A percentile compares a stretch with the other conserved stretches of the same genome.
These are phyloP conservation scores for Helicoverpa armigera DNA, from an alignment of 1,140 invertebrate species.

Conservation along the genomic window DNA sequence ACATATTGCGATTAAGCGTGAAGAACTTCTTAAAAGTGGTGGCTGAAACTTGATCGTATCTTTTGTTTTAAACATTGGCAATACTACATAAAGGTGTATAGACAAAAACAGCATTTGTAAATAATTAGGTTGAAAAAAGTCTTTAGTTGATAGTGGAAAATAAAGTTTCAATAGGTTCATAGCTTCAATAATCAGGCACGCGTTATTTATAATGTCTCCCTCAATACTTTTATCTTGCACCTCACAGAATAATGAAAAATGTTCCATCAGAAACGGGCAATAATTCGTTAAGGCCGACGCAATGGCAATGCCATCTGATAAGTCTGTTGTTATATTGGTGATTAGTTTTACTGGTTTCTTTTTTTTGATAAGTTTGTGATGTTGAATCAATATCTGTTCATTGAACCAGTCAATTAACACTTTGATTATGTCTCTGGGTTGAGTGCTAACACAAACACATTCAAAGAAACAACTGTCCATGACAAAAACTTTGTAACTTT, in stretches of 20 bases:
- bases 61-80: slow-evolving; percentile 79
- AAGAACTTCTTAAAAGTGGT: slow-evolving; percentile 75
- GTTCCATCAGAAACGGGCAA: slow-evolving; percentile 75
- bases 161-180: slow-evolving; percentile 71
- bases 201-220: slow-evolving; percentile 73
- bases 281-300: slow-evolving; percentile 71
- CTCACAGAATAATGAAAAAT: slow-evolving; percentile 72
- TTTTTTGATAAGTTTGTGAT: slow-evolving; percentile 61
- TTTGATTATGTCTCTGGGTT: slow-evolving; percentile 72
- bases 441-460: slow-evolving; percentile 72
- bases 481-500: slow-evolving; percentile 82
- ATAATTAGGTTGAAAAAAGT: slow-evolving; percentile 77
- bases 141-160: slow-evolving; percentile 76
- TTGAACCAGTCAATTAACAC: slow-evolving; percentile 76
- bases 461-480: slow-evolving; percentile 82
- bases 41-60: slow-evolving; percentile 76
- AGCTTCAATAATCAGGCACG: slow-evolving; percentile 79
- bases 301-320: slow-evolving; percentile 75
- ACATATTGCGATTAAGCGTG: slow-evolving; percentile 68
- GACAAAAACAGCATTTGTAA: slow-evolving; percentile 82
- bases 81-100: slow-evolving; percentile 74
- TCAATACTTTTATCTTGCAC: slow-evolving; percentile 57
- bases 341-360: slow-evolving; percentile 67
- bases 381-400: slow-evolving; percentile 71
- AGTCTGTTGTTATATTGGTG: slow-evolving; percentile 74